A percentile compares a stretch with the other conserved stretches of the same genome.
phyloP scores from a whole-genome alignment of 37 sponge, comb jelly and placozoan genomes.

The Eunapius fragilis region DNA sequence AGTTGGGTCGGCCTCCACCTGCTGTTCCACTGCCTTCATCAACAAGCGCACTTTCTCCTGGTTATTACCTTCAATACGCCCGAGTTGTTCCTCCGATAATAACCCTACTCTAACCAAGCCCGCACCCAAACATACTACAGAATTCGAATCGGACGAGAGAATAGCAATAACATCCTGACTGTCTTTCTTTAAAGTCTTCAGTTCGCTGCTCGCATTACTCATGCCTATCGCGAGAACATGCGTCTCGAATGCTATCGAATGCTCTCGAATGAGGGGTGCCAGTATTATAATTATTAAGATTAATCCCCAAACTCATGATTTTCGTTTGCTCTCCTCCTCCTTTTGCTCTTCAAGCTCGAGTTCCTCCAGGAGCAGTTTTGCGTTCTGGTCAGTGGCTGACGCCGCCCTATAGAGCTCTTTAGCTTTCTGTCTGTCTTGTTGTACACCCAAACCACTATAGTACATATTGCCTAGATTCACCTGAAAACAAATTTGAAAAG shows the following conservation, averaged over 20 bases:
- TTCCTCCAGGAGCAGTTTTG: conserved; percentile 65
- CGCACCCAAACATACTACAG: neutral
- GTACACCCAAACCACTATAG: conserved; percentile 77
- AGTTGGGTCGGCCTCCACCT: neutral
- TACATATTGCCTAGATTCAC: conserved; percentile 95
- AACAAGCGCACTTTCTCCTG: neutral
- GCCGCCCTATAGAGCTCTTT: conserved; percentile 82
- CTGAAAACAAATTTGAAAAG: conserved; percentile 12
- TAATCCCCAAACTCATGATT: neutral
- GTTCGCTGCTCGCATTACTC: neutral
- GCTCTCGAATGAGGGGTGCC: neutral
- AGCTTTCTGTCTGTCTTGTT: conserved; percentile 68
- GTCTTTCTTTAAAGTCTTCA: neutral
- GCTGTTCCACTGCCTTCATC: neutral
- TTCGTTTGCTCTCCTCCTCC: neutral
- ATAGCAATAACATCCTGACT: neutral
- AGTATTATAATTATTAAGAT: neutral
- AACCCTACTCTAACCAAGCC: neutral
- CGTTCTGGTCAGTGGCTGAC: conserved; percentile 72
- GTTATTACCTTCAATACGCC: neutral
- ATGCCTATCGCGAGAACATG: neutral
- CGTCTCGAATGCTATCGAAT: neutral
- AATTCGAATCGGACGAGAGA: neutral
- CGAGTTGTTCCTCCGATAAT: neutral
- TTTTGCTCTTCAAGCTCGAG: conserved; percentile 55